Conservation (phyloP, 2,888 invertebrate species). For the Aleiodes leptofemur region DNA sequence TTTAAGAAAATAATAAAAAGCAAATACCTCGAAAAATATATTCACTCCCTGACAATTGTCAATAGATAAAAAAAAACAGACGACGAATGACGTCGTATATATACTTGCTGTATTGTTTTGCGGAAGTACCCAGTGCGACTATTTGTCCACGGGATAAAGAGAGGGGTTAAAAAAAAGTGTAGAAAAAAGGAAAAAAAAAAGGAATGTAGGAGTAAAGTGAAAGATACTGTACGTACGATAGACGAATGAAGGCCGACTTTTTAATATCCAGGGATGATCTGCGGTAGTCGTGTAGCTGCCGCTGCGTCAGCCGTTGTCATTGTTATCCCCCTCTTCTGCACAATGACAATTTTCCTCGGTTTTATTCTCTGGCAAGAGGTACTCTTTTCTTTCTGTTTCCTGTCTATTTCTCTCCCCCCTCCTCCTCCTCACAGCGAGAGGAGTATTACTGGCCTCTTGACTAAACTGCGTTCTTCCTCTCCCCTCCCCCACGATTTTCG, state of each 20-base stretch:
- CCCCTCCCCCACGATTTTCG: constrained; percentile 39
- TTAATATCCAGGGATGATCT: constrained; percentile 76
- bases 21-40: too few relatives aligned
- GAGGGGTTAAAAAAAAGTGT: constrained; percentile 16
- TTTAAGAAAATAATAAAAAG: too few relatives aligned
- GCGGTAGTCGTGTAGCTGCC: constrained; percentile 67
- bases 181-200: constrained; percentile 37
- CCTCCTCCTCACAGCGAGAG: constrained; percentile 37
- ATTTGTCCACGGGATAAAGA: constrained; percentile 35
- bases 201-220: constrained; percentile 48
- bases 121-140: constrained; percentile 29
- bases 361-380: constrained; percentile 71
- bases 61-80: constrained; percentile 2
- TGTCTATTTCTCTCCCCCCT: constrained; percentile 59
- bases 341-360: constrained; percentile 75
- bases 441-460: constrained; percentile 33
- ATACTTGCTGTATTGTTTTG: constrained; percentile 24
- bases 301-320: constrained; percentile 75
- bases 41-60: not conserved
- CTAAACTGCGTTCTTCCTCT: constrained; percentile 28
- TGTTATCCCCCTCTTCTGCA: constrained; percentile 71
- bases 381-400: constrained; percentile 66
- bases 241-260: constrained; percentile 70
- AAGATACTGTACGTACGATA: constrained; percentile 54
- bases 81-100: constrained; percentile 10